Percentiles rank a stretch among this genome's conserved stretches.
Conservation (phyloP, 2,797 vertebrate genomes). For the Propithecus perrieri region DNA sequence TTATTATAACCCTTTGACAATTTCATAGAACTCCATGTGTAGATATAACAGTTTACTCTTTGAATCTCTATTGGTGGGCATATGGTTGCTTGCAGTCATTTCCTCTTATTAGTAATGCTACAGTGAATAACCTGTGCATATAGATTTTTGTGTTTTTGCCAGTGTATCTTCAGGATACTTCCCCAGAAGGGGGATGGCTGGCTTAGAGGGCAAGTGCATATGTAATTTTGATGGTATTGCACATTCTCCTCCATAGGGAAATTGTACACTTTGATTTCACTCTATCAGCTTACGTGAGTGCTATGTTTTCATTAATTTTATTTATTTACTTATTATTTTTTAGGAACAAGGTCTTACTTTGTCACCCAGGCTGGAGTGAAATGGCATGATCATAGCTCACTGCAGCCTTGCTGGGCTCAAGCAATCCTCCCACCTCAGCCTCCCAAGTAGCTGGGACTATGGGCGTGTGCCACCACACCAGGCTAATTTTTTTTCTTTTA, state of each 20-base stretch:
- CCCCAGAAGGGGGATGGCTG: background rate
- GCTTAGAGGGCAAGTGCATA: background rate
- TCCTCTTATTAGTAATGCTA: background rate
- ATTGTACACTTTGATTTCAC: background rate
- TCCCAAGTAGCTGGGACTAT: too few relatives aligned
- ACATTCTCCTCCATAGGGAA: background rate
- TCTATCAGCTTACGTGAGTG: background rate
- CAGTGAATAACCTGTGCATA: background rate
- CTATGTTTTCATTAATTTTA: too few relatives aligned
- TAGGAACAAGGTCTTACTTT: too few relatives aligned
- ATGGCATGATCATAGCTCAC: too few relatives aligned
- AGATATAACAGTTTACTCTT: background rate
- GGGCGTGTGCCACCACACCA: too few relatives aligned
- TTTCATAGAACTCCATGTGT: background rate
- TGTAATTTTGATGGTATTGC: background rate
- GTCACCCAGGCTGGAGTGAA: too few relatives aligned
- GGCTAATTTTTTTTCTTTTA: too few relatives aligned
- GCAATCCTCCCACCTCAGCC: too few relatives aligned
- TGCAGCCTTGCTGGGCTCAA: too few relatives aligned
- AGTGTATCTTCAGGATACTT: background rate
- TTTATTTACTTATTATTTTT: background rate
- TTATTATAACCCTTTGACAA: background rate
- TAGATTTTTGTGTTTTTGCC: background rate
- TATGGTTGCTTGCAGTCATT: background rate
- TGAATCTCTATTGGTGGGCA: background rate